These are phyloP conservation scores for Drosophila pseudotakahashii DNA, from an alignment of 2,888 invertebrate genomes.

Conservation along the genomic window DNA sequence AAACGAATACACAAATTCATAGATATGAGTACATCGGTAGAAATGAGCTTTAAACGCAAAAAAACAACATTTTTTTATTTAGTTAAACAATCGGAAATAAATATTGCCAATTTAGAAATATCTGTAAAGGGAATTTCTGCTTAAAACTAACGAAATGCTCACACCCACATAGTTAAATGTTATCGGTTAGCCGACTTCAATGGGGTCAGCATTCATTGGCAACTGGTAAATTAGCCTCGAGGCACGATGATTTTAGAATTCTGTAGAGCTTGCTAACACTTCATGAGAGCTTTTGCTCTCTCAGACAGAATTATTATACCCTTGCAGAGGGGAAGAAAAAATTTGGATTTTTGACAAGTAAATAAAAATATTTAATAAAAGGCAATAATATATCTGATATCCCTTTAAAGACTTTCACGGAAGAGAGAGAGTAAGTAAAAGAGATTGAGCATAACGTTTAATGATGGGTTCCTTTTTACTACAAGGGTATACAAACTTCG, in stretches of 20 bases:
- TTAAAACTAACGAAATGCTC: not conserved
- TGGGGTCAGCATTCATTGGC: too few species aligned
- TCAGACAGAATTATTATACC: too few species aligned
- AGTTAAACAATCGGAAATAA: not conserved
- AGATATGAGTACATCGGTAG: too few species aligned
- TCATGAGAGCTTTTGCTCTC: not conserved
- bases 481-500: too few species aligned
- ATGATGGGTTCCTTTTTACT: too few species aligned
- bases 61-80: not conserved
- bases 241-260: constrained; percentile 12
- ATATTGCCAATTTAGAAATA: not conserved
- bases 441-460: too few species aligned
- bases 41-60: not conserved
- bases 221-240: constrained; percentile 1
- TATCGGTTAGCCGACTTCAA: not conserved
- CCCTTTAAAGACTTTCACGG: too few species aligned
- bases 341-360: too few species aligned
- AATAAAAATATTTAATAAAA: too few species aligned
- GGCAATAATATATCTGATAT: too few species aligned
- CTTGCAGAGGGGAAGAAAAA: too few species aligned
- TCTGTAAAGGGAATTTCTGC: not conserved
- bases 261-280: not conserved
- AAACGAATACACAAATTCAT: not conserved
- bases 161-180: not conserved
- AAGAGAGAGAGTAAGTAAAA: too few species aligned